These are phyloP conservation scores for Lichenostomus cassidix DNA, from an alignment of 2,113 vertebrate genomes.

Conservation along the genomic window DNA sequence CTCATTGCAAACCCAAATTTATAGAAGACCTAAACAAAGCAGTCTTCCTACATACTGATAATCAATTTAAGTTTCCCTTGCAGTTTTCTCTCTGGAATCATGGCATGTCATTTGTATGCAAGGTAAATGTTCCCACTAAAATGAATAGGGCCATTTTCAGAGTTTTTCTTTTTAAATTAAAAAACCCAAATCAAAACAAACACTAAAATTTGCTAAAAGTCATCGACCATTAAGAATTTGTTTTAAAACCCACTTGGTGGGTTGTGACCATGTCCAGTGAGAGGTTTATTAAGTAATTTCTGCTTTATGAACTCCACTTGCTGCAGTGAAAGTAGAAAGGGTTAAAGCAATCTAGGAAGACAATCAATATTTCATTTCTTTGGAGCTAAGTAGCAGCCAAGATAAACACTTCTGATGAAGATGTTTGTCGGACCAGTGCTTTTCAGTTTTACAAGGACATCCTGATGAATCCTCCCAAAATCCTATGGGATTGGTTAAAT, in stretches of 20 bases:
- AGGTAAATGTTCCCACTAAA: background rate
- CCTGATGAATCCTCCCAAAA: background rate
- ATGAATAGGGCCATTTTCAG: background rate
- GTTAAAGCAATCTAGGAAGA: conserved; percentile 3
- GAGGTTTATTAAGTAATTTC: background rate
- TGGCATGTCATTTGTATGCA: background rate
- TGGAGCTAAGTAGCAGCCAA: background rate
- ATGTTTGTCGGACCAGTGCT: background rate
- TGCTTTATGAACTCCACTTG: background rate
- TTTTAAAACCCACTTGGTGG: background rate
- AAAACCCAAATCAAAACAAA: background rate
- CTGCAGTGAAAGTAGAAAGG: background rate
- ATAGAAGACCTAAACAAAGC: rapidly evolving
- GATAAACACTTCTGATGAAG: conserved; percentile 12
- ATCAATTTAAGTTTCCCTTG: background rate
- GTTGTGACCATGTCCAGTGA: background rate
- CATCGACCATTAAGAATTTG: background rate
- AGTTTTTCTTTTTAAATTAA: background rate
- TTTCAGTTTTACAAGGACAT: background rate
- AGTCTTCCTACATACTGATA: background rate
- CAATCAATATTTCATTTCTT: conserved; percentile 30
- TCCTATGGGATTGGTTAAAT: background rate
- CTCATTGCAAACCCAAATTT: background rate
- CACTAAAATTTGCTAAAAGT: background rate
- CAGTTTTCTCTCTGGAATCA: background rate